phyloP scores from a whole-genome alignment of 2,888 invertebrate species.

The Netelia virgata region DNA sequence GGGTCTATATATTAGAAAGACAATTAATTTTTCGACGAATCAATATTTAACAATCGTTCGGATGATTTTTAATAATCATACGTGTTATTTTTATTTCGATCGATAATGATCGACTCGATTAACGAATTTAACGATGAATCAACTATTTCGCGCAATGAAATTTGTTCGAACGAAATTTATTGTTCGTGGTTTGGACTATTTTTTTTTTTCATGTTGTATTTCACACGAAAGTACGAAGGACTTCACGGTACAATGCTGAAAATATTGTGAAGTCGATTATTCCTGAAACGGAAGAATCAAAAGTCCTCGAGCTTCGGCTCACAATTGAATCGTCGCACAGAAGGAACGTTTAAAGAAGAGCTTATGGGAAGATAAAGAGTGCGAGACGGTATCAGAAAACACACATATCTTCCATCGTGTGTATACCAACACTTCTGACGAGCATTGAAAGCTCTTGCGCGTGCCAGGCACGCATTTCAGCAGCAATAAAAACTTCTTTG shows the following conservation, averaged over 20 bases:
- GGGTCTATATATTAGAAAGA: too few species aligned
- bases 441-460: slow-evolving; percentile 29
- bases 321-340: slow-evolving; percentile 28
- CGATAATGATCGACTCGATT: too few species aligned
- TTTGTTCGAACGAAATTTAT: too few species aligned
- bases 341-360: slow-evolving; percentile 29
- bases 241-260: not conserved
- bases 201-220: not conserved
- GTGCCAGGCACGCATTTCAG: not conserved
- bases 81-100: too few species aligned
- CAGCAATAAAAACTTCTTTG: slow-evolving; percentile 47
- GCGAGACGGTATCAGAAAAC: slow-evolving; percentile 17
- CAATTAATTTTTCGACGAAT: too few species aligned
- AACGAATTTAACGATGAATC: too few species aligned
- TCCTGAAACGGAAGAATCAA: slow-evolving; percentile 25
- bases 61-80: too few species aligned
- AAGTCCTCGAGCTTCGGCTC: slow-evolving; percentile 5
- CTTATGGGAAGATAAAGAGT: slow-evolving; percentile 9
- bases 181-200: too few species aligned
- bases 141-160: too few species aligned
- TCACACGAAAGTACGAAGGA: not conserved
- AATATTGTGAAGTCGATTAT: slow-evolving; percentile 19
- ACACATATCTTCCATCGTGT: slow-evolving; percentile 37
- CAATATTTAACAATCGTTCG: too few species aligned
- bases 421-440: slow-evolving; percentile 30